These are phyloP conservation scores for Thecophora atra DNA, from an alignment of 2,888 invertebrate species.

Conservation along the genomic window DNA sequence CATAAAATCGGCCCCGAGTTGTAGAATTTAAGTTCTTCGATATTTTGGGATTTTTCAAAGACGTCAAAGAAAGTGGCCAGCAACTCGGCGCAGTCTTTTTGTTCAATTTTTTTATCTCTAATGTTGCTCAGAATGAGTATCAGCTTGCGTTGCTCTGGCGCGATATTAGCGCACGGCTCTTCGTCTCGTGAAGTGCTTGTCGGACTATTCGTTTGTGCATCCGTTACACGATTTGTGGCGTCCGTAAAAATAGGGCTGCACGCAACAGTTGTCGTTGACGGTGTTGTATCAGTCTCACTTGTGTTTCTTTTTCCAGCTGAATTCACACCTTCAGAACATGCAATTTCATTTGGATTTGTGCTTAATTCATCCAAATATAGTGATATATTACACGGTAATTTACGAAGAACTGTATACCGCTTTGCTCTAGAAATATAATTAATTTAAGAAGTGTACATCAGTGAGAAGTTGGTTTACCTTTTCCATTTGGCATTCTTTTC, in stretches of 20 bases:
- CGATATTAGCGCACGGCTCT: conserved; percentile 30
- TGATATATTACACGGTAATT: conserved; percentile 34
- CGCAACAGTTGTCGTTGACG: background rate
- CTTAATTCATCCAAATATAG: conserved; percentile 42
- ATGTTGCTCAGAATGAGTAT: conserved; percentile 33
- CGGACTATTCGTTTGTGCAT: background rate
- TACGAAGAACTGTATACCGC: background rate
- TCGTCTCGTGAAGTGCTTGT: conserved; percentile 34
- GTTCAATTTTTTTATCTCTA: conserved; percentile 18
- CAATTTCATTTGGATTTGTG: background rate
- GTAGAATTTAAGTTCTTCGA: conserved; percentile 35
- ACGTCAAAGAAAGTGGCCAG: conserved; percentile 40
- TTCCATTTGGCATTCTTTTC: background rate
- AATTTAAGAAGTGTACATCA: background rate
- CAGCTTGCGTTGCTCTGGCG: conserved; percentile 39
- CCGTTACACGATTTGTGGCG: background rate
- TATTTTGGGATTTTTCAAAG: conserved; percentile 35
- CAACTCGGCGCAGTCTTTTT: conserved; percentile 34
- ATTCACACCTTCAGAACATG: background rate
- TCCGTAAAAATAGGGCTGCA: background rate
- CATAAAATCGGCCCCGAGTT: conserved; percentile 31
- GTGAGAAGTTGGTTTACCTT: background rate
- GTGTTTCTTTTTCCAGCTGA: background rate
- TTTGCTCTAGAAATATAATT: conserved; percentile 32
- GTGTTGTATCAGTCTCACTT: background rate